phyloP scores from a whole-genome alignment of 92 coral and sea anemone species.

The Bergia sp. region DNA sequence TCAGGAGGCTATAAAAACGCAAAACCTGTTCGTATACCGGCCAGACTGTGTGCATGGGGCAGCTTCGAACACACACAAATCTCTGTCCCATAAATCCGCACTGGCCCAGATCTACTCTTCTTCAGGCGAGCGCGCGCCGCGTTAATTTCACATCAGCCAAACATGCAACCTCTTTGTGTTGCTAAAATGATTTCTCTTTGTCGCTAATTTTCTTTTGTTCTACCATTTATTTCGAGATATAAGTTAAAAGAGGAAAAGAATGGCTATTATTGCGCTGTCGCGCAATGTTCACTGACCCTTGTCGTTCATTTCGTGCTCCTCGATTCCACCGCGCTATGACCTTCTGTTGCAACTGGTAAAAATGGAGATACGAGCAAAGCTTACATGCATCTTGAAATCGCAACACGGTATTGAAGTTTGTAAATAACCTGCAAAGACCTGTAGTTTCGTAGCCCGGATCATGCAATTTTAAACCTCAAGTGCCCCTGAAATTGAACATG shows the following conservation, averaged over 20 bases:
- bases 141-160: constrained; percentile 34
- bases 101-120: not conserved
- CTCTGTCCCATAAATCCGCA: not conserved
- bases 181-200: constrained; percentile 57
- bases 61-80: not conserved
- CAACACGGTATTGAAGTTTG: constrained; percentile 18
- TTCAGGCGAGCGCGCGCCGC: constrained; percentile 2
- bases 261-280: constrained; percentile 27
- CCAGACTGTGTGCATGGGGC: not conserved
- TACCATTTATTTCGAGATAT: constrained; percentile 45
- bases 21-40: not conserved
- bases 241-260: constrained; percentile 38
- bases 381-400: not conserved
- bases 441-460: constrained; percentile 28
- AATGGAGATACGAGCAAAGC: not conserved
- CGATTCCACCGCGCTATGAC: not conserved
- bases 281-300: constrained; percentile 28
- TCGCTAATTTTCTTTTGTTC: constrained; percentile 63
- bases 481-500: constrained; percentile 13
- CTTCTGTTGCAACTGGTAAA: not conserved
- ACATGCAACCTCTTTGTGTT: constrained; percentile 63
- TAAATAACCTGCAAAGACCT: constrained; percentile 50
- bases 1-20: not conserved
- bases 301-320: not conserved
- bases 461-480: constrained; percentile 36